Percentiles rank a stretch among this genome's conserved stretches.
phyloP scores from a whole-genome alignment of 2,797 vertebrate species.

The Sebastes goodei region DNA sequence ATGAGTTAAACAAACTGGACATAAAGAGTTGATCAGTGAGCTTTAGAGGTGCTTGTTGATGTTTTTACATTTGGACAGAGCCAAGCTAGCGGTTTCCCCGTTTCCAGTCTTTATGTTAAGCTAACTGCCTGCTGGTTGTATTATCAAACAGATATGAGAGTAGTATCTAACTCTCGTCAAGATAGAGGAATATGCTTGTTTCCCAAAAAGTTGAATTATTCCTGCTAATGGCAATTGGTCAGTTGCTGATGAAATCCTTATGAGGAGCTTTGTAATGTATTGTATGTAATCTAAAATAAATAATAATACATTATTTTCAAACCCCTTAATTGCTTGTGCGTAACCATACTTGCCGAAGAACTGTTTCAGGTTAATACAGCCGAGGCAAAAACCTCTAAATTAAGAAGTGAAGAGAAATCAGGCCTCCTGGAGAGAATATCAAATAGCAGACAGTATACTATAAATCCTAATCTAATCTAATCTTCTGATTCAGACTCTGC shows the following conservation, averaged over 20 bases:
- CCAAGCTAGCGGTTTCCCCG: neutral
- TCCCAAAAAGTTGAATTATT: neutral
- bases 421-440: conserved; percentile 16
- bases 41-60: neutral
- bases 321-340: neutral
- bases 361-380: conserved; percentile 11
- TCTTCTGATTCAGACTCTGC: conserved; percentile 32
- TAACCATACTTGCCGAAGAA: neutral
- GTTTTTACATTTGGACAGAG: neutral
- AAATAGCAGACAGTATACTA: neutral
- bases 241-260: neutral
- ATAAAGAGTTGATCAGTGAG: neutral
- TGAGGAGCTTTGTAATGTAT: neutral
- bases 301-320: neutral
- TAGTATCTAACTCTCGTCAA: neutral
- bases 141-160: neutral
- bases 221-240: neutral
- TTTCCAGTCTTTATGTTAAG: neutral
- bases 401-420: neutral
- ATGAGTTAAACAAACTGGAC: neutral
- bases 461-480: conserved; percentile 16
- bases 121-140: neutral
- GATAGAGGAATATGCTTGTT: neutral
- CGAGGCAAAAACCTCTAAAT: neutral
- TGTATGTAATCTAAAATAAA: neutral